Evolutionary conservation across 2,888 invertebrate genomes (phyloP).

Genomic region (Chelonus formosanus): DNA sequence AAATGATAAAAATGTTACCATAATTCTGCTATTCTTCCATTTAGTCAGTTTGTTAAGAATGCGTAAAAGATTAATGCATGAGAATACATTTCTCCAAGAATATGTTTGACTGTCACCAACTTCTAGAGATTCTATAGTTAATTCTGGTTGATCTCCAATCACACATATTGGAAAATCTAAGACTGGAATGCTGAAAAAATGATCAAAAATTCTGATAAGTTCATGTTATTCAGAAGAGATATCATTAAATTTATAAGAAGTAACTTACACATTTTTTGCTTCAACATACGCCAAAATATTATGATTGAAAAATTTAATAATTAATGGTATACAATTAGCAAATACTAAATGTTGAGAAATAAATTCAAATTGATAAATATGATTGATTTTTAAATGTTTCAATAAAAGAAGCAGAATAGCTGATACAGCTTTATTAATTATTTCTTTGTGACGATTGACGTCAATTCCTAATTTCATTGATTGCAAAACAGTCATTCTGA

Average conservation of each 20-base stretch:
- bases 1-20: slow-evolving; percentile 67
- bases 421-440: slow-evolving; percentile 95
- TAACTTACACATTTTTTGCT: slow-evolving; percentile 80
- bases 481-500: slow-evolving; percentile 87
- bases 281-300: slow-evolving; percentile 94
- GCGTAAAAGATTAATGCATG: slow-evolving; percentile 94
- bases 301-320: slow-evolving; percentile 98
- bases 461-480: slow-evolving; percentile 96
- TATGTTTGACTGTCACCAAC: slow-evolving; percentile 85
- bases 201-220: too few relatives aligned
- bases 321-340: slow-evolving; percentile 98
- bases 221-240: too few relatives aligned
- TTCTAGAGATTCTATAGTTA: slow-evolving; percentile 90
- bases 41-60: slow-evolving; percentile 98
- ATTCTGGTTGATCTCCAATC: slow-evolving; percentile 92
- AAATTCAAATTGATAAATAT: slow-evolving; percentile 99
- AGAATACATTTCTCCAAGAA: slow-evolving; percentile 98
- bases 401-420: slow-evolving; percentile 88
- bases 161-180: slow-evolving; percentile 96
- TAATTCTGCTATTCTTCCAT: slow-evolving; percentile 99
- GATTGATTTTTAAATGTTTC: slow-evolving; percentile 97
- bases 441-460: slow-evolving; percentile 98
- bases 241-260: too few relatives aligned
- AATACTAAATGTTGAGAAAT: slow-evolving; percentile 99
- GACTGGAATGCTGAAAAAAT: slow-evolving; percentile 78